A percentile compares a stretch with the other conserved stretches of the same genome.
Conservation (phyloP, 2,888 invertebrate species). For the Idaea biselata region DNA sequence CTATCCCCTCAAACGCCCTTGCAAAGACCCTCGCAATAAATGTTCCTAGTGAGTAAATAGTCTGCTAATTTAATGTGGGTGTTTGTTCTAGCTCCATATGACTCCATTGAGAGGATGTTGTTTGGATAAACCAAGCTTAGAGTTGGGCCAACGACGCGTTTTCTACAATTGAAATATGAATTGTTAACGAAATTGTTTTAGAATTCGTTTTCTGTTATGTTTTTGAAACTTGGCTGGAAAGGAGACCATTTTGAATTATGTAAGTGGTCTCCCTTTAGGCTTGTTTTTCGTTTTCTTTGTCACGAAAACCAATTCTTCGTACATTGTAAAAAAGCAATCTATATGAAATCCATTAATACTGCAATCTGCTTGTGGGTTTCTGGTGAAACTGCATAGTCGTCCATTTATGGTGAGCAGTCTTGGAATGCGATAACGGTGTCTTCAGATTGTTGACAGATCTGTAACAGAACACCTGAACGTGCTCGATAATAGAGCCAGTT, state of each 20-base stretch:
- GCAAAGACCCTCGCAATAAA: constrained; percentile 45
- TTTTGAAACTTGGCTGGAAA: too few relatives aligned
- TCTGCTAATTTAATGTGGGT: constrained; percentile 47
- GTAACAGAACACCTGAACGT: neutral
- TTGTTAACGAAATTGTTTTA: constrained; percentile 4
- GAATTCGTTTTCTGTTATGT: too few relatives aligned
- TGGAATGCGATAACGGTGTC: constrained; percentile 35
- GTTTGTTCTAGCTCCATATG: constrained; percentile 13
- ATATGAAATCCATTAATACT: constrained; percentile 43
- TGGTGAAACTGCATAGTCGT: constrained; percentile 46
- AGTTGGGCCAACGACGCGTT: neutral
- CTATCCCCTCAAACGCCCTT: neutral
- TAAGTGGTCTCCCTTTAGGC: too few relatives aligned
- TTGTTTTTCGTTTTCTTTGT: constrained; percentile 3
- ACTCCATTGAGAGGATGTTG: neutral
- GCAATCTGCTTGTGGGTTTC: constrained; percentile 44
- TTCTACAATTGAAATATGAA: neutral
- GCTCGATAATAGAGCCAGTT: neutral
- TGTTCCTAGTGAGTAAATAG: constrained; percentile 46
- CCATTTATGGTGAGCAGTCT: constrained; percentile 36
- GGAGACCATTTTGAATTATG: too few relatives aligned
- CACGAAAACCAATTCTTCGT: neutral
- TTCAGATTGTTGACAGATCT: constrained; percentile 14
- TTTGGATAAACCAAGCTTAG: constrained; percentile 1
- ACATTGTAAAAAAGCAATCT: constrained; percentile 21